Base-by-base conservation (phyloP, 2,797 vertebrate species). In the Sebastiscus albofasciatus region DNA sequence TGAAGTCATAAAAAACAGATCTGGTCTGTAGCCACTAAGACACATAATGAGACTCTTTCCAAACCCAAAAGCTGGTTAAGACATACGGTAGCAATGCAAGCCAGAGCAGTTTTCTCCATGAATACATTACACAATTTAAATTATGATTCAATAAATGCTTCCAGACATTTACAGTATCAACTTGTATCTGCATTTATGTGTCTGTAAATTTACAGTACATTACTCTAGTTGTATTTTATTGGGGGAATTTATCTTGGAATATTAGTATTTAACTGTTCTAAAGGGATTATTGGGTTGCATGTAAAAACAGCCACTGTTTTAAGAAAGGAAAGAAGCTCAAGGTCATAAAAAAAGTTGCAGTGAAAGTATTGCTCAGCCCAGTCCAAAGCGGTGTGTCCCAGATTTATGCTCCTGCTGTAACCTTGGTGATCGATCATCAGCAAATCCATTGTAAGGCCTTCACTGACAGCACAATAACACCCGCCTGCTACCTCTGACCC, bases 361-460 rank as follows among this genome's bases (percentile, higher is more conserved):
- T 49, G 26, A 74, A 82, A 72, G 54, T 81, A 31, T 66, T 73
- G n/a, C 69, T 72, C 29, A 64, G 5, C 13, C 69, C 29, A 56
- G 58, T 72, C 77, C 66, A 79, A 74, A 81, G 60, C 72, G 7
- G 46, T 60, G 68, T 72, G 80, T 71, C 81, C 87, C 74, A 87
- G 87, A 87, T 89, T 76, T 82, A 79, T 82, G 72, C 49, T 75
- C 31, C 72, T 72, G 62, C 67, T 34, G 77, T 90, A 83, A 29
- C 82, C 86, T 87, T 77, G 83, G 92, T 90, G 84, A 92, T 91
- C 77, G 75, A 77, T 88, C 83, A 92, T 80, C 5, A 78, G 60
- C 55, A 26, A 72, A 87, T 81, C 46, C 74, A 86, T 73, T 77
- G 42, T 56, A 87, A 88, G 81, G 75, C 72, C 64, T 79, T 71